A percentile compares a stretch with the other conserved stretches of the same genome.
Conservation (phyloP, 2,888 invertebrate genomes). For the Boloria euphrosyne region DNA sequence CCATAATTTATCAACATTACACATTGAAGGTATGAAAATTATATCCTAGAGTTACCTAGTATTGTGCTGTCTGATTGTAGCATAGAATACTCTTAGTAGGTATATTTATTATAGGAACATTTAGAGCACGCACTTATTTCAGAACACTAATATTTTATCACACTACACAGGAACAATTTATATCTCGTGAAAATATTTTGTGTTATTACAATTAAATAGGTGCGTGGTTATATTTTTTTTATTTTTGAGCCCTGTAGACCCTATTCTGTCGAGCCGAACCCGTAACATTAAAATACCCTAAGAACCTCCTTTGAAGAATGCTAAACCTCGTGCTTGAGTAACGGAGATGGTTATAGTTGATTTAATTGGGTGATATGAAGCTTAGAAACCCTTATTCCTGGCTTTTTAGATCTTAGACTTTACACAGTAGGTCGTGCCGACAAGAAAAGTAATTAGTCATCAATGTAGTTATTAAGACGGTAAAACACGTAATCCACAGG, state of each 20-base stretch:
- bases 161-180: conserved; percentile 22
- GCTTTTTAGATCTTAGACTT: conserved; percentile 64
- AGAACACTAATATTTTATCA: conserved; percentile 10
- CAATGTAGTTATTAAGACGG: conserved; percentile 73
- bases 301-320: conserved; percentile 54
- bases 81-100: conserved; percentile 42
- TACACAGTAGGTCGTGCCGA: conserved; percentile 52
- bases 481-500: conserved; percentile 84
- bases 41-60: conserved; percentile 49
- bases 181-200: conserved; percentile 4
- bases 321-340: conserved; percentile 66
- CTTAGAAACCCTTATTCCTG: conserved; percentile 69
- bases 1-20: conserved; percentile 35
- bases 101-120: conserved; percentile 34
- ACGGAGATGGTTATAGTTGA: conserved; percentile 53
- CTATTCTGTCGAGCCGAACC: conserved; percentile 81
- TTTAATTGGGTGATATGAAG: conserved; percentile 59
- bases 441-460: conserved; percentile 51
- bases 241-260: conserved; percentile 61
- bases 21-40: conserved; percentile 61
- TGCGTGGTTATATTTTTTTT: conserved; percentile 37
- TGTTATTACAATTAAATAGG: conserved; percentile 30
- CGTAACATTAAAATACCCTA: conserved; percentile 68
- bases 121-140: conserved; percentile 38
- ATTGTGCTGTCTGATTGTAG: conserved; percentile 60